Evolutionary conservation across 2,797 vertebrate genomes (phyloP), one percentile per base, ranked within the genome.

Genomic region (Sebastolobus alascanus): DNA sequence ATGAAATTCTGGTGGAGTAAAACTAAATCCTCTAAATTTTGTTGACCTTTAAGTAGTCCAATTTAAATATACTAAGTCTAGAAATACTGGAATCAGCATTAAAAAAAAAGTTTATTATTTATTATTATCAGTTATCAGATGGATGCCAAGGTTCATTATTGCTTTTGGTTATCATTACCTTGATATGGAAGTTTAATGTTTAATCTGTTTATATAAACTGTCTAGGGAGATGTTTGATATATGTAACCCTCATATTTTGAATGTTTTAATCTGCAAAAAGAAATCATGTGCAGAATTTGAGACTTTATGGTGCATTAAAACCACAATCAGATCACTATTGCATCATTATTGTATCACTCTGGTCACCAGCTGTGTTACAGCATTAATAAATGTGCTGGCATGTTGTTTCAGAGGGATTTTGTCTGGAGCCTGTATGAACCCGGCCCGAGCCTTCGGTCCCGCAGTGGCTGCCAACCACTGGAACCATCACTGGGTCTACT

Each of bases 391-490:
- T 66, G 68, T 77, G 52, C 52, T 65, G 25, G 0, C 13, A 8
- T 82, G 61, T 75, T 58, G 50, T 88, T 87, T 81, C 93, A 98
- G 97, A 29, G 97, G 95, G 0, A 10, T n/a, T 0, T 70, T 98
- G 66, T 99, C 98, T 0, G 98, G 98, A 84, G 96, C 94, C 46
- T 99, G 97, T 82, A 98, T 98, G 97, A 99, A 99, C 76, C 97
- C 97, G 0, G 97, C 95, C 25, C 93, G 96, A 75, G 98, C 97
- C 37, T 97, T 99, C 0, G 97, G 97, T 14, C 97, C 97, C 0
- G 97, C 97, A 0, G 73, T 97, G 55, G 83, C 93, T 27, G 93
- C 96, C 0, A 90, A 88, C 86, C 89, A 93, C 90, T 98, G 97
- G 97, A 46, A 75, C 35, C 93, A 96, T 70, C 97, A 97, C 90